Evolutionary conservation across 2,797 vertebrate species (phyloP).

Genomic region (Gallirallus australis): DNA sequence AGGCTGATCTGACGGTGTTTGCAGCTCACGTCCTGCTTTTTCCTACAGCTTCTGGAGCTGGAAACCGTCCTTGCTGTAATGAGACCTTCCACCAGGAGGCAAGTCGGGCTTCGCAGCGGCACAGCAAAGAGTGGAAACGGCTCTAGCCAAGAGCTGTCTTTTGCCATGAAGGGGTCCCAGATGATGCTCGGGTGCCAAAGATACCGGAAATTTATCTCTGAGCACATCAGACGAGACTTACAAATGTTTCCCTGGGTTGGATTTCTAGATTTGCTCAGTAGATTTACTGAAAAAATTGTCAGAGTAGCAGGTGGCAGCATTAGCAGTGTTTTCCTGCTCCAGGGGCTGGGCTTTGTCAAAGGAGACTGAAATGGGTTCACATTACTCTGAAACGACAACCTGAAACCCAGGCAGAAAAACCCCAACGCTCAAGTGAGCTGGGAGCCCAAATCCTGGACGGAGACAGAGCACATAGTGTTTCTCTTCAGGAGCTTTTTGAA

Average conservation of each 20-base stretch:
- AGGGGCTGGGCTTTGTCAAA: neutral
- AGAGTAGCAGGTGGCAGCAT: neutral
- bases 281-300: neutral
- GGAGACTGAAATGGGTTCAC: neutral
- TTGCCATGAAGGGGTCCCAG: neutral
- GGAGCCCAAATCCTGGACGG: neutral
- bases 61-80: slow-evolving; percentile 22
- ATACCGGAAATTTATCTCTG: neutral
- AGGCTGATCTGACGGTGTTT: neutral
- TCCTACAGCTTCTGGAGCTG: neutral
- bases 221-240: neutral
- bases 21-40: neutral
- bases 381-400: neutral
- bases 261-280: neutral
- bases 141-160: neutral
- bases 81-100: slow-evolving; percentile 69
- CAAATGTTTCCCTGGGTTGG: accelerated
- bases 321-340: neutral
- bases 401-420: neutral
- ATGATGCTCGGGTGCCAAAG: neutral
- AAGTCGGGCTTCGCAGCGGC: neutral
- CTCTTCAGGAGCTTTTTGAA: neutral
- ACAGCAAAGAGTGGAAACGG: accelerated
- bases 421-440: neutral
- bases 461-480: accelerated